These are phyloP conservation scores for Enteromius thamalakanensis DNA, from an alignment of 2,797 vertebrate species.

Conservation along the genomic window DNA sequence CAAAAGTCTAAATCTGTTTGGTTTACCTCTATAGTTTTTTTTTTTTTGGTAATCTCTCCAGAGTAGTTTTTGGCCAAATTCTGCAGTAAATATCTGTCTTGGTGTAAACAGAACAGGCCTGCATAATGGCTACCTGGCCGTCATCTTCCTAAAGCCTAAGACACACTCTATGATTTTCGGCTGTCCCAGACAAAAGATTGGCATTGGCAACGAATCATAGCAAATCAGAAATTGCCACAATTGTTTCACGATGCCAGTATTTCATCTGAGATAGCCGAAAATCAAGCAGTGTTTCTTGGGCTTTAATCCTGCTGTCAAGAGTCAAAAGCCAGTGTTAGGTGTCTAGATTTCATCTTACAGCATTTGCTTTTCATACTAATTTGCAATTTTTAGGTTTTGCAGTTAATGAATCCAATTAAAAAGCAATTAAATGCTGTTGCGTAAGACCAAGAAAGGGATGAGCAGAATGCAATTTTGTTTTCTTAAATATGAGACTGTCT, in stretches of 20 bases:
- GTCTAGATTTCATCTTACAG: background rate
- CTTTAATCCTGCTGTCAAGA: background rate
- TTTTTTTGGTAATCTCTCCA: background rate
- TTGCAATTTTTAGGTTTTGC: background rate
- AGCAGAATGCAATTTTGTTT: background rate
- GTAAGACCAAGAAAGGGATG: too few species aligned
- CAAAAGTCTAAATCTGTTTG: conserved; percentile 5
- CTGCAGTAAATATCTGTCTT: background rate
- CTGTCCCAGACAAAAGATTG: too few species aligned
- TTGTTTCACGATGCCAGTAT: too few species aligned
- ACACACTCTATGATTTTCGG: too few species aligned
- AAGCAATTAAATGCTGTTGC: background rate
- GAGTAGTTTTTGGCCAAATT: background rate
- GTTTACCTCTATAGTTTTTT: background rate
- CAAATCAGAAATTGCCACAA: too few species aligned
- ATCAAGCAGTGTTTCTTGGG: too few species aligned
- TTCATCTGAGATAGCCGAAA: too few species aligned
- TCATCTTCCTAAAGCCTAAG: background rate
- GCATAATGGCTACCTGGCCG: background rate
- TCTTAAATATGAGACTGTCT: conserved; percentile 13
- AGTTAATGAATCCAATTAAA: background rate
- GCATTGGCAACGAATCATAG: too few species aligned
- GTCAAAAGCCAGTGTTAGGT: background rate
- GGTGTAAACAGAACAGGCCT: background rate
- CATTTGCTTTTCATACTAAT: background rate